Base-by-base conservation (phyloP, 37 sponge, comb jelly and placozoan species). In the Petrosia ficiformis region DNA sequence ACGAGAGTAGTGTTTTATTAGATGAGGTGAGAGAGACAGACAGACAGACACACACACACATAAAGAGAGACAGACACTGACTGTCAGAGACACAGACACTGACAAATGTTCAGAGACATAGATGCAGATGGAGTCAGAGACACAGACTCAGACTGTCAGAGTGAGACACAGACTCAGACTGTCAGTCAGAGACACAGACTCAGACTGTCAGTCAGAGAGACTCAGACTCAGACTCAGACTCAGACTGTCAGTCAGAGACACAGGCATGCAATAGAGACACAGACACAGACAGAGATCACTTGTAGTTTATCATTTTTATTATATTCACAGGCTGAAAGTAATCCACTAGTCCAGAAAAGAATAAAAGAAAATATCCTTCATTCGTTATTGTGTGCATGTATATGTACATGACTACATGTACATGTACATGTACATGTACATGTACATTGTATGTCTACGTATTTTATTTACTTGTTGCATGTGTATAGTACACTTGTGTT, bases 301-400 rank as follows among this genome's bases (percentile, higher is more conserved):
- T 48, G 54, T 48, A 10, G 16, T 19, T 16, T 48, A 10, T 19
- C 16, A 10, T 48, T 16, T 19, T 48, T 48, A 19, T 24, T 26
- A 5, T 28, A 22, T 1, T 4, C 31, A 42, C 73, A 89, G 89
- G 90, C 90, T 67, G 84, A 84, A 44, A 41, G 71, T 35, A 79
- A 89, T 59, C 77, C 85, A 16, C 56, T 32, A 39, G 90, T 89
- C 22, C 80, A 84, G 42, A 68, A 76, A 39, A 76, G 34, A 37
- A 84, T 89, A 40, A 35, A 69, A 64, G 63, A 72, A 38, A 72
- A 79, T 44, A 57, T 71, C 72, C 77, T 29, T 44, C 33, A 54
- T 25, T 48, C 16, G 16, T 48, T 48, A 10, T 48, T 16, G 14
- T 48, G 10, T 16, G 10, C 54, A 19, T 48, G 14, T 48, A 19